These are phyloP conservation scores for Phaethornis superciliosus DNA, from an alignment of 2,113 vertebrate genomes.

Conservation along the genomic window DNA sequence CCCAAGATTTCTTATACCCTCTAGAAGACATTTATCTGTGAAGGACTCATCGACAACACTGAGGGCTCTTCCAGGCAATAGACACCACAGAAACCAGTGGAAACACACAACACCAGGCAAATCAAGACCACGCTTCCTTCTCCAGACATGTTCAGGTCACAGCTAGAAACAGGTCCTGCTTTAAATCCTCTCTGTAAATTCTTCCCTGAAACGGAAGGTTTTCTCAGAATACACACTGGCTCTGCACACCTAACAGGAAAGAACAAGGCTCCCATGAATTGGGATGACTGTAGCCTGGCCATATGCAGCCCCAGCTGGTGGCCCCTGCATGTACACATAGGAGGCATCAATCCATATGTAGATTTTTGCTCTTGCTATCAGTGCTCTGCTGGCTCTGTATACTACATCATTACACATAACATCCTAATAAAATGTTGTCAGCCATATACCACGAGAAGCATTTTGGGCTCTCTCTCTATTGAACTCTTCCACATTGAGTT, in stretches of 20 bases:
- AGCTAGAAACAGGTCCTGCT: not conserved
- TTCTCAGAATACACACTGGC: not conserved
- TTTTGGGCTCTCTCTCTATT: not conserved
- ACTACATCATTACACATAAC: not conserved
- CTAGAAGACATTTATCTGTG: not conserved
- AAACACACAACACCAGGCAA: not conserved
- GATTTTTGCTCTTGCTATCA: not conserved
- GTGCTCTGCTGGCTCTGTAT: not conserved
- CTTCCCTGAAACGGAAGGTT: not conserved
- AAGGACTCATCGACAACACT: not conserved
- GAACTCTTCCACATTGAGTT: not conserved
- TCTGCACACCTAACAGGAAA: not conserved
- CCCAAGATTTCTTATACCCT: not conserved
- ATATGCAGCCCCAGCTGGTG: not conserved
- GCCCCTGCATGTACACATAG: accelerated
- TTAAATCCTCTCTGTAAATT: not conserved
- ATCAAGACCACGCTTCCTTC: not conserved
- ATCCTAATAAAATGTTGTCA: not conserved
- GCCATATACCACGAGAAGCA: not conserved
- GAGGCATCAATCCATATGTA: not conserved
- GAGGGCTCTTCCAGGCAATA: not conserved
- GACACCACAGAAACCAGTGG: not conserved
- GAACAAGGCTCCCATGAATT: not conserved
- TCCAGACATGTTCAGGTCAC: not conserved
- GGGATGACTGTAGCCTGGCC: not conserved